Percentiles rank a stretch among this genome's conserved stretches.
Conservation (phyloP, 2,888 invertebrate species). For the Mycogona germanica region DNA sequence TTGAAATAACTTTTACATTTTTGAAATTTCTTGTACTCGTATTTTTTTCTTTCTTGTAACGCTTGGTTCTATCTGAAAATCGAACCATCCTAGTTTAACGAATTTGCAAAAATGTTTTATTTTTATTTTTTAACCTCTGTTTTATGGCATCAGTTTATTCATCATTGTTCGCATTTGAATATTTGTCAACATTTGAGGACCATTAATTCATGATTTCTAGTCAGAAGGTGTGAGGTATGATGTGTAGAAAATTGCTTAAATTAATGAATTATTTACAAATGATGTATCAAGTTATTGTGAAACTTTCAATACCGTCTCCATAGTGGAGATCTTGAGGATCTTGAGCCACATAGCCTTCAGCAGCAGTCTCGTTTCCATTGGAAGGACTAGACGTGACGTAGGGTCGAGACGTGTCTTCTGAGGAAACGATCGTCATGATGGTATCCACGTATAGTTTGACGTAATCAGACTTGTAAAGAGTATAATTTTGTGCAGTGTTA, state of each 20-base stretch:
- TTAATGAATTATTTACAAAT: background rate
- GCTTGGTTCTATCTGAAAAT: no score
- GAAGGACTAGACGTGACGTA: slow-evolving; percentile 85
- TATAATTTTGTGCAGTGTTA: slow-evolving; percentile 40
- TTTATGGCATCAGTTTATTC: no score
- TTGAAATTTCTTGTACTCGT: no score
- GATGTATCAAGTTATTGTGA: background rate
- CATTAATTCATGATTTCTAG: no score
- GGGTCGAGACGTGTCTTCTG: slow-evolving; percentile 48
- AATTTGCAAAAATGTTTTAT: no score
- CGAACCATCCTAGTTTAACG: no score
- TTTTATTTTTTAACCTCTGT: no score
- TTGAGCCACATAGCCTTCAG: slow-evolving; percentile 37
- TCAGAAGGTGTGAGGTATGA: no score
- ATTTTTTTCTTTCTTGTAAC: no score
- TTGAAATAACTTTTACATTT: no score
- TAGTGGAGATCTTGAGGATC: slow-evolving; percentile 37
- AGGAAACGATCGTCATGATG: slow-evolving; percentile 50
- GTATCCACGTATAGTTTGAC: slow-evolving; percentile 67
- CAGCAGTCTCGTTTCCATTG: slow-evolving; percentile 49
- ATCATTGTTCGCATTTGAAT: no score
- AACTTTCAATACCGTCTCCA: slow-evolving; percentile 35
- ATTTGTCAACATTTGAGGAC: no score
- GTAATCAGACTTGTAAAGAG: slow-evolving; percentile 59
- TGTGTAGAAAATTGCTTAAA: background rate